Evolutionary conservation across 2,888 invertebrate species (phyloP), one percentile per base, ranked within the genome.

Genomic region (Campoletis raptor): DNA sequence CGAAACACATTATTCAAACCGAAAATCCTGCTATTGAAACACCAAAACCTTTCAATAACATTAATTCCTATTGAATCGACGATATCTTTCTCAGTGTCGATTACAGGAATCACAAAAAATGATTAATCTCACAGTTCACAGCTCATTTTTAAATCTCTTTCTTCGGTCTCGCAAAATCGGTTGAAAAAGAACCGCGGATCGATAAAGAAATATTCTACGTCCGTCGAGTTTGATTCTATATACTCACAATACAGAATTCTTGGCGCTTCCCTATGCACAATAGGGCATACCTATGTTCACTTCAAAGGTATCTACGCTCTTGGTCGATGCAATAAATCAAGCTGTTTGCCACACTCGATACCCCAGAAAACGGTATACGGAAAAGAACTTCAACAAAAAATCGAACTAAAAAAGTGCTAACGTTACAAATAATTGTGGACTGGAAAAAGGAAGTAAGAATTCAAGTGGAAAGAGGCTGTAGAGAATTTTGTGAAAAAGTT

Each of bases 241-340:
- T 30, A 40, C 73, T 52, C 21, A 42, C 36, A 45, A 21, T 8
- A 18, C 40, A 76, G 30, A 30, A 30, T 8, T 42, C 45, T 67
- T 67, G 18, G 9, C 18, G 36, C 30, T 42, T 24, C 24, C n/a
- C 4, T 37, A 15, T 54, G 36, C 12, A 24, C 24, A 24, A 9
- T 15, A 3, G 5, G 37, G 40, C 72, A 64, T 64, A 66, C 64
- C 52, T 67, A 36, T 24, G 45, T 36, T 70, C 42, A 42, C 30
- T 76, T 67, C 54, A 72, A 83, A 85, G 54, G 85, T 69, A 81
- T 85, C 77, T 67, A 30, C 77, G 64, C 72, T 83, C 83, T 83
- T 30, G 66, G 64, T 72, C 18, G 9, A 45, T 40, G 54, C 70
- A 57, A 85, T 85, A 80, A 80, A 83, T 83, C 79, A 73, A 79